Evolutionary conservation across 2,113 vertebrate species (phyloP).

Genomic region (Felis catus): DNA sequence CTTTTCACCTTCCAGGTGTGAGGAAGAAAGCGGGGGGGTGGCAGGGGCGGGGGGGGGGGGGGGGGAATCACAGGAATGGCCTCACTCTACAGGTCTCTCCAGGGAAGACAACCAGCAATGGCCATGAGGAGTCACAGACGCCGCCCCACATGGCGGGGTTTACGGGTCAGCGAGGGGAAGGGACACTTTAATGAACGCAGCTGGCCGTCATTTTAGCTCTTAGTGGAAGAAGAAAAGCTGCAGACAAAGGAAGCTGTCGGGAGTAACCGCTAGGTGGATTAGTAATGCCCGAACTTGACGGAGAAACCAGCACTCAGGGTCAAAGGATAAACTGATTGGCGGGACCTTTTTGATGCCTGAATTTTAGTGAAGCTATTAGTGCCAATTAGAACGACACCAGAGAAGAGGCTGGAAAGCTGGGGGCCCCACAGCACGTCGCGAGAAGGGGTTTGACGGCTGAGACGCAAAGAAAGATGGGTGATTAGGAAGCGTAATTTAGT

Average conservation of each 20-base stretch:
- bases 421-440: constrained; percentile 20
- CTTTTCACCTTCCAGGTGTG: constrained; percentile 72
- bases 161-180: neutral
- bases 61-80: neutral
- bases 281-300: constrained; percentile 54
- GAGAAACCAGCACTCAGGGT: constrained; percentile 53
- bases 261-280: constrained; percentile 42
- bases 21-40: constrained; percentile 46
- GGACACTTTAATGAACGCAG: neutral
- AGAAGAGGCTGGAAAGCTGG: constrained; percentile 63
- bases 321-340: constrained; percentile 73
- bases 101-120: no score
- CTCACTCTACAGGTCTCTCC: neutral
- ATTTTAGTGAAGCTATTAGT: constrained; percentile 68
- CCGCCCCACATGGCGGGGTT: rapidly evolving
- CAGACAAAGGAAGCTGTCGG: constrained; percentile 57
- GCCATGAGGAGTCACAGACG: neutral
- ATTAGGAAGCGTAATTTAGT: constrained; percentile 73
- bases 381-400: constrained; percentile 78
- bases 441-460: constrained; percentile 60
- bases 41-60: no score
- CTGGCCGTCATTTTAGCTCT: constrained; percentile 64
- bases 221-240: constrained; percentile 39
- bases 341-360: constrained; percentile 63
- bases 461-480: constrained; percentile 55